Conservation (phyloP, 1,140 invertebrate species). For the Carposina sasakii region DNA sequence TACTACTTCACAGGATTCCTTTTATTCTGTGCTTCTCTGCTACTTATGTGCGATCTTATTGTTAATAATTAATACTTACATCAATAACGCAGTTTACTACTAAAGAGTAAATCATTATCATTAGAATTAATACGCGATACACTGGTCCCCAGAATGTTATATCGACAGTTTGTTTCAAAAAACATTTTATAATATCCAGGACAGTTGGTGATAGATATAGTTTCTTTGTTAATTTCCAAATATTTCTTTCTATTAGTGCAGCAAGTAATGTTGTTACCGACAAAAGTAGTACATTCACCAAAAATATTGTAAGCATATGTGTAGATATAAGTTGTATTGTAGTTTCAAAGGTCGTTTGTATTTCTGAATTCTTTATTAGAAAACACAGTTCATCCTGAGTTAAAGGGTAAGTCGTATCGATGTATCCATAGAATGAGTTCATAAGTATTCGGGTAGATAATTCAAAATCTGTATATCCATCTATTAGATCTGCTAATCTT, state of each 20-base stretch:
- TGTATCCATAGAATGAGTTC: slow-evolving; percentile 55
- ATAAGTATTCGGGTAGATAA: slow-evolving; percentile 57
- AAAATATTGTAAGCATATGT: slow-evolving; percentile 44
- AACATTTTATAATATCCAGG: slow-evolving; percentile 55
- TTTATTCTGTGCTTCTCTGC: too few species aligned
- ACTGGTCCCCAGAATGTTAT: slow-evolving; percentile 48
- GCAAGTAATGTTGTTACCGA: slow-evolving; percentile 37
- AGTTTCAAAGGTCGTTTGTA: slow-evolving; percentile 51
- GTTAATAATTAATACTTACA: slow-evolving; percentile 37
- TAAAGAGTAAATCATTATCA: slow-evolving; percentile 56
- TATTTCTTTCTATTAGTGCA: slow-evolving; percentile 34
- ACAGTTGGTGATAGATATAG: background rate
- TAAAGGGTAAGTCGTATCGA: slow-evolving; percentile 59
- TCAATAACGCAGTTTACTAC: slow-evolving; percentile 57
- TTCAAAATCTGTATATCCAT: slow-evolving; percentile 58
- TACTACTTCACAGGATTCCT: too few species aligned
- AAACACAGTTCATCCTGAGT: slow-evolving; percentile 55
- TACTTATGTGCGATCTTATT: too few species aligned
- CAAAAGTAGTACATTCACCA: slow-evolving; percentile 43
- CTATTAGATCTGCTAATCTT: slow-evolving; percentile 52
- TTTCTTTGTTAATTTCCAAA: slow-evolving; percentile 12
- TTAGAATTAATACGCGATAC: slow-evolving; percentile 41
- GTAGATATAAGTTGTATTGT: slow-evolving; percentile 47
- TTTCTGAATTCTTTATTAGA: slow-evolving; percentile 47
- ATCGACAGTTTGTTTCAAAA: slow-evolving; percentile 55